Percentiles rank a stretch among this genome's conserved stretches.
Evolutionary conservation across 2,888 invertebrate species (phyloP).

Genomic region (Polia nebulosa): DNA sequence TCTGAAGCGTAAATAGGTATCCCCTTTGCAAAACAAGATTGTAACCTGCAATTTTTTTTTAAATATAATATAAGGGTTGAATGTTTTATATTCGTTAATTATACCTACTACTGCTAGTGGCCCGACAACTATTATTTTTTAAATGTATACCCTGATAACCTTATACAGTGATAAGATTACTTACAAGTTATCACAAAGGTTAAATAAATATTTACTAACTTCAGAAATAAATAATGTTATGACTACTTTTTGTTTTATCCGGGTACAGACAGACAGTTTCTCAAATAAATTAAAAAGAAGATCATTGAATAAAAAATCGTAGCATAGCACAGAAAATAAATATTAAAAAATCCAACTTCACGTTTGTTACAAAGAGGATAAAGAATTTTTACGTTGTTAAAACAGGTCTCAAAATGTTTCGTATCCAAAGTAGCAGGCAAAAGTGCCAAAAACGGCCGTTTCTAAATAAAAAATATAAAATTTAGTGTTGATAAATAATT

Average conservation of each 20-base stretch:
- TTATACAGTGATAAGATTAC: conserved; percentile 3
- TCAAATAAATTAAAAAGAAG: background rate
- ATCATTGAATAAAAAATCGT: no score
- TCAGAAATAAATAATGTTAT: background rate
- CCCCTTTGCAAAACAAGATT: conserved; percentile 11
- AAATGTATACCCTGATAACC: conserved; percentile 23
- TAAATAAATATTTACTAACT: conserved; percentile 17
- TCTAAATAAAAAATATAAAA: no score
- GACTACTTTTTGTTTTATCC: background rate
- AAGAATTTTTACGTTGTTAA: no score
- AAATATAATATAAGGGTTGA: background rate
- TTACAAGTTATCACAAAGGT: conserved; percentile 23
- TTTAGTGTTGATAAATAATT: no score
- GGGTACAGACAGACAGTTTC: background rate
- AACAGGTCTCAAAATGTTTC: no score
- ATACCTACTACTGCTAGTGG: background rate
- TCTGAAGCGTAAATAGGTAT: conserved; percentile 5
- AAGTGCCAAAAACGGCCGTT: no score
- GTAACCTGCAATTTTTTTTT: background rate
- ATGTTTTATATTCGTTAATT: background rate
- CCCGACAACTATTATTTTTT: background rate
- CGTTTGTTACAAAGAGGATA: no score
- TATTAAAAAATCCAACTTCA: no score
- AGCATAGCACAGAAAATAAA: no score
- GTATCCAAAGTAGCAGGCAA: no score